Evolutionary conservation across 2,888 invertebrate species (phyloP).

Genomic region (Latheticus oryzae): DNA sequence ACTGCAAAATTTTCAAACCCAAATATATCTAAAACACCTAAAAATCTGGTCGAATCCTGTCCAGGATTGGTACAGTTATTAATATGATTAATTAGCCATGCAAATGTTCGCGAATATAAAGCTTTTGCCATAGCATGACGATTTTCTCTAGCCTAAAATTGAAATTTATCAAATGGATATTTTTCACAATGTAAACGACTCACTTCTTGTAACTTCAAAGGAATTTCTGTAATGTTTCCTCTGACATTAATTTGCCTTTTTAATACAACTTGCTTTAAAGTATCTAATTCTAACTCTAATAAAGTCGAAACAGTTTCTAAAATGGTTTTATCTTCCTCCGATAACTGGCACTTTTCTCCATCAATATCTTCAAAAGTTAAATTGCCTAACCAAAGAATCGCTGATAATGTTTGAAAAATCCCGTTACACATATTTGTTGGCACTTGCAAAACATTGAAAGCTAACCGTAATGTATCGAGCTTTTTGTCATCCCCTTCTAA

Average conservation of each 20-base stretch:
- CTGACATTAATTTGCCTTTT: conserved; percentile 83
- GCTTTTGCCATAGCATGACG: conserved; percentile 95
- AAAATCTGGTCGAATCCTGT: conserved; percentile 79
- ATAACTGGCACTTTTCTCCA: conserved; percentile 84
- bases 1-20: conserved; percentile 92
- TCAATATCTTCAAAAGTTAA: conserved; percentile 88
- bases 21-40: conserved; percentile 93
- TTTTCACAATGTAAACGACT: conserved; percentile 35
- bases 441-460: conserved; percentile 89
- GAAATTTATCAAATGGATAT: conserved; percentile 14
- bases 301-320: conserved; percentile 79
- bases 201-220: conserved; percentile 86
- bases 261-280: conserved; percentile 80
- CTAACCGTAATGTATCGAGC: conserved; percentile 87
- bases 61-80: conserved; percentile 93
- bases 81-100: conserved; percentile 92
- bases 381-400: conserved; percentile 92
- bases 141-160: conserved; percentile 83
- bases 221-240: conserved; percentile 93
- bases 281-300: conserved; percentile 80
- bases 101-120: conserved; percentile 88
- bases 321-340: conserved; percentile 77
- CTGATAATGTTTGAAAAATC: conserved; percentile 87
- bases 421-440: conserved; percentile 88
- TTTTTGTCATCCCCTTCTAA: conserved; percentile 78